Percentiles rank a stretch among this genome's conserved stretches.
phyloP scores from a whole-genome alignment of 2,113 vertebrate species.

The Triplophysa siluroides region DNA sequence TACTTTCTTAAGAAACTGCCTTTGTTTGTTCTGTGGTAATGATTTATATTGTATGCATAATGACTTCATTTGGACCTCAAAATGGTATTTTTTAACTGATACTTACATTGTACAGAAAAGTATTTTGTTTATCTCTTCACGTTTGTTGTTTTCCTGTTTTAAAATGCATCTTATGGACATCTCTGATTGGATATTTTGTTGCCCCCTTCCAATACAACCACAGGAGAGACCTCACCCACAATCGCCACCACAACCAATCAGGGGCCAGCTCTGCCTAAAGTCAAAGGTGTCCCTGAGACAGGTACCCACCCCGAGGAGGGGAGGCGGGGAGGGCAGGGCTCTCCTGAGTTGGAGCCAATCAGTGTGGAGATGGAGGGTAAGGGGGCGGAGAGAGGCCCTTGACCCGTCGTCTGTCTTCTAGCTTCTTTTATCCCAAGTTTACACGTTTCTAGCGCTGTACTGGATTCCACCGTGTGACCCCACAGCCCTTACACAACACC shows the following conservation, averaged over 20 bases:
- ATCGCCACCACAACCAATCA: slow-evolving; percentile 77
- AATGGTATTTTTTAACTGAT: too few relatives aligned
- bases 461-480: slow-evolving; percentile 73
- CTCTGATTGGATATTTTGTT: slow-evolving; percentile 78
- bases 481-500: slow-evolving; percentile 60
- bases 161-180: slow-evolving; percentile 62
- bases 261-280: slow-evolving; percentile 73
- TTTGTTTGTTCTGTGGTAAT: background rate
- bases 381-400: slow-evolving; percentile 68
- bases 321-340: slow-evolving; percentile 75
- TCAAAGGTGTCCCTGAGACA: slow-evolving; percentile 76
- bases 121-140: slow-evolving; percentile 4
- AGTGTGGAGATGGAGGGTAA: slow-evolving; percentile 89
- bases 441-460: slow-evolving; percentile 58
- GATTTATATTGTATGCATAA: background rate
- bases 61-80: background rate
- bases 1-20: too few relatives aligned
- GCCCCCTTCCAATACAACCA: slow-evolving; percentile 72
- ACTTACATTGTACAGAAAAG: background rate
- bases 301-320: slow-evolving; percentile 78
- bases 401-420: slow-evolving; percentile 54
- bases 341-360: slow-evolving; percentile 80
- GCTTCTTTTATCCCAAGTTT: slow-evolving; percentile 37
- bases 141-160: slow-evolving; percentile 41
- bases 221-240: slow-evolving; percentile 82